A percentile compares a stretch with the other conserved stretches of the same genome.
Evolutionary conservation across 2,797 vertebrate genomes (phyloP).

Genomic region (Liparis tanakae): DNA sequence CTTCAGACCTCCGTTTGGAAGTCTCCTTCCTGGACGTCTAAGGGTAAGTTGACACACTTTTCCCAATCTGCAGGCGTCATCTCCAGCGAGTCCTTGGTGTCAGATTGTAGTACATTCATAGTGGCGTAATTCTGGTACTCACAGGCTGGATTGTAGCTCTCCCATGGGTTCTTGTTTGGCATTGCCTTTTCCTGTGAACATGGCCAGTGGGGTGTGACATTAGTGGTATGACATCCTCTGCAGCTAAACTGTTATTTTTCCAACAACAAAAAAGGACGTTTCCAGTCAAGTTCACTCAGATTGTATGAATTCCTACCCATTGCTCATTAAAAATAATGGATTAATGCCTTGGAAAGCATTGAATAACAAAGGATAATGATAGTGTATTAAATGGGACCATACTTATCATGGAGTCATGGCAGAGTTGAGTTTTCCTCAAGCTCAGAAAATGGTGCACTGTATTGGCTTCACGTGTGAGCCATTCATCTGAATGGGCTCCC

Average conservation of each 20-base stretch:
- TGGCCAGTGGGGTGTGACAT: conserved; percentile 59
- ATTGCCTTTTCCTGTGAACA: conserved; percentile 93
- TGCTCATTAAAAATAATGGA: conserved; percentile 68
- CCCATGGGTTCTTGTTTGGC: conserved; percentile 97
- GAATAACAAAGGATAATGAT: conserved; percentile 74
- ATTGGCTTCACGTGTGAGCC: conserved; percentile 54
- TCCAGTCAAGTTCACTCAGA: conserved; percentile 51
- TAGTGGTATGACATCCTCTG: conserved; percentile 69
- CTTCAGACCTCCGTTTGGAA: conserved; percentile 97
- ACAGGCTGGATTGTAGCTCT: conserved; percentile 96
- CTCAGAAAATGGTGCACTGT: conserved; percentile 43
- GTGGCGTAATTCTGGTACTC: conserved; percentile 99
- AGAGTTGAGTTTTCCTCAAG: conserved; percentile 44
- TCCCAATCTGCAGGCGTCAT: conserved; percentile 98
- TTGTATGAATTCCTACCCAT: conserved; percentile 46
- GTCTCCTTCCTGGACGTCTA: conserved; percentile 99
- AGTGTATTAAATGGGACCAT: conserved; percentile 71
- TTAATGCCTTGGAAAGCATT: conserved; percentile 73
- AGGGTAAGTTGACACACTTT: conserved; percentile 98
- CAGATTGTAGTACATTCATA: conserved; percentile 97
- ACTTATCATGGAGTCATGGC: conserved; percentile 59
- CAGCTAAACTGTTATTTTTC: conserved; percentile 33
- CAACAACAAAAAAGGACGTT: conserved; percentile 10
- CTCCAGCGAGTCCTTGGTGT: conserved; percentile 97
- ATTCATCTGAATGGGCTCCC: conserved; percentile 63